phyloP scores from a whole-genome alignment of 2,113 vertebrate species.

The Callipepla squamata region DNA sequence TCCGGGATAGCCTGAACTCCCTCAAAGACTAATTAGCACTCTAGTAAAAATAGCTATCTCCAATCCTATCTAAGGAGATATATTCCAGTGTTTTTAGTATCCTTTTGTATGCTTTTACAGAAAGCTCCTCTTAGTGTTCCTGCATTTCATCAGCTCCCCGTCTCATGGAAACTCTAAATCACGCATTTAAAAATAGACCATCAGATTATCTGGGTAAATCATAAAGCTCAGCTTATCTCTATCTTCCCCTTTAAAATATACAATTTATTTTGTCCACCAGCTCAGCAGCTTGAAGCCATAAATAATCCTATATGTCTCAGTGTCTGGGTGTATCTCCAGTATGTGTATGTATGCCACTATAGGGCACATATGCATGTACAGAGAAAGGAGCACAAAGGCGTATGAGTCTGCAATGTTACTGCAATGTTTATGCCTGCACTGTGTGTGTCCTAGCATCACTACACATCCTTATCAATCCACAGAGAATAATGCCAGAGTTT shows the following conservation, averaged over 20 bases:
- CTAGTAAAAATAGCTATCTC: background rate
- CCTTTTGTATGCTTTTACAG: constrained; percentile 2
- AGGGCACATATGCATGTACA: background rate
- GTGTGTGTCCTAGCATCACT: background rate
- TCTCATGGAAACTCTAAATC: constrained; percentile 60
- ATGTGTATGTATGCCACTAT: background rate
- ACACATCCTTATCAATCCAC: background rate
- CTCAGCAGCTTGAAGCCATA: constrained; percentile 1
- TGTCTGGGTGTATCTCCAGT: background rate
- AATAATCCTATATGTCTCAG: constrained; percentile 54
- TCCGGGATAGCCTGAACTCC: background rate
- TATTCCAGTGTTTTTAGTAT: background rate
- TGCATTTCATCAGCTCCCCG: constrained; percentile 42
- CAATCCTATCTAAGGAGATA: background rate
- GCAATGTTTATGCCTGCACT: background rate
- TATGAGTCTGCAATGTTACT: background rate
- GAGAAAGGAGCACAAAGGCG: background rate
- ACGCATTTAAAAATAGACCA: constrained; percentile 75
- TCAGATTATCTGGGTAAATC: constrained; percentile 76
- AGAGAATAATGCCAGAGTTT: background rate
- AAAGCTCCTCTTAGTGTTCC: background rate
- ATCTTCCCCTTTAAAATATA: constrained; percentile 51
- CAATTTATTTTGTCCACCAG: constrained; percentile 65
- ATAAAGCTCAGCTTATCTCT: constrained; percentile 74
- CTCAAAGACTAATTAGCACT: background rate